phyloP scores from a whole-genome alignment of 1,140 invertebrate genomes.

The Zaprionus camerounensis region DNA sequence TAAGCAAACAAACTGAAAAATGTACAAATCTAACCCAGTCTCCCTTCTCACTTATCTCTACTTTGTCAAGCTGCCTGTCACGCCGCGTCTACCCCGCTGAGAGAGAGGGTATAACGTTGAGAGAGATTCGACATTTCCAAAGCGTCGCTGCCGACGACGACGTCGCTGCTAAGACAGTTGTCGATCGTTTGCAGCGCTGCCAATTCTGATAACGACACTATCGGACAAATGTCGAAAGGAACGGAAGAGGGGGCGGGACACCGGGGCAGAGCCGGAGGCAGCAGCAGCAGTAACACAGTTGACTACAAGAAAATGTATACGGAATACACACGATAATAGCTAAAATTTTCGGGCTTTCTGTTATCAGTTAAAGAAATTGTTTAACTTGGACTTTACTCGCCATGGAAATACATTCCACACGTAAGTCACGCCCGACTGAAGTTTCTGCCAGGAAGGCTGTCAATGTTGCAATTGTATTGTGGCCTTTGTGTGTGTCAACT shows the following conservation, averaged over 20 bases:
- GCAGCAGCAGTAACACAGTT: constrained; percentile 17
- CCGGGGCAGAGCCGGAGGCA: neutral
- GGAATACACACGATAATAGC: constrained; percentile 42
- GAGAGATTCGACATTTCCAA: constrained; percentile 16
- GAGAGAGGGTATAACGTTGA: neutral
- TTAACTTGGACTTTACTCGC: constrained; percentile 47
- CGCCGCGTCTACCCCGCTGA: neutral
- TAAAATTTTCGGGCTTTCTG: constrained; percentile 29
- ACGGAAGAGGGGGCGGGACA: neutral
- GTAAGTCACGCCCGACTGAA: neutral
- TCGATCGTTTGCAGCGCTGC: constrained; percentile 31
- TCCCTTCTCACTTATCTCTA: neutral
- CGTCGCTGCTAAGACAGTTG: constrained; percentile 38
- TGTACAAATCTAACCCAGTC: neutral
- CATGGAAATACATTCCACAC: constrained; percentile 6
- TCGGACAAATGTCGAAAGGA: constrained; percentile 18
- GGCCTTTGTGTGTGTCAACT: neutral
- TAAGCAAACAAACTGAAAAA: neutral
- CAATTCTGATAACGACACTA: constrained; percentile 39
- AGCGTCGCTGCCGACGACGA: constrained; percentile 2
- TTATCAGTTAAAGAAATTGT: constrained; percentile 49
- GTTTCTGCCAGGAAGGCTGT: neutral
- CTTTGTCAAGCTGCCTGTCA: neutral
- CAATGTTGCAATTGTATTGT: neutral
- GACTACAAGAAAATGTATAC: constrained; percentile 42